phyloP scores from a whole-genome alignment of 2,888 invertebrate genomes.

The Trissonchulus latispiculum region DNA sequence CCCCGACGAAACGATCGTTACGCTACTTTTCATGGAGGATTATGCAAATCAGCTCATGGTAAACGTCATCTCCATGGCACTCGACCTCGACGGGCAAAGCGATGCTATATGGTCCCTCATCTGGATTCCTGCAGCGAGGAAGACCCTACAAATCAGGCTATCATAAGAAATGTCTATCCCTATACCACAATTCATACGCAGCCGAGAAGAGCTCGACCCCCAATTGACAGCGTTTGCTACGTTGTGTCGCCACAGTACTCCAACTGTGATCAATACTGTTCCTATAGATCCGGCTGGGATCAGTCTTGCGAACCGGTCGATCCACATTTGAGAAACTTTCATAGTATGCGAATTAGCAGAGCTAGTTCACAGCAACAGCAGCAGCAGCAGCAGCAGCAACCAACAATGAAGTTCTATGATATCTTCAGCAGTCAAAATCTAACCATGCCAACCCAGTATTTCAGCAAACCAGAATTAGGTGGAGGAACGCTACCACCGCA shows the following conservation, averaged over 20 bases:
- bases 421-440: too few relatives aligned
- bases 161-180: slow-evolving; percentile 17
- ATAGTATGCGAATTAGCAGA: background rate
- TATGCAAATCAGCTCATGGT: background rate
- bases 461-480: too few relatives aligned
- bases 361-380: background rate
- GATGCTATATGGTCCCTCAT: too few relatives aligned
- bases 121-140: background rate
- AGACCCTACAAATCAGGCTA: background rate
- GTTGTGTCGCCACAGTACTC: background rate
- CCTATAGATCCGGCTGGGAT: background rate
- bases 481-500: too few relatives aligned
- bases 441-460: too few relatives aligned
- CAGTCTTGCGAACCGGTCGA: background rate
- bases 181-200: slow-evolving; percentile 16
- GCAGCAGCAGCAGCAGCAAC: background rate
- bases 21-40: background rate
- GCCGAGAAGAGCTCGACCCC: background rate
- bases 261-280: background rate
- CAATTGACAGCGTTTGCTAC: background rate
- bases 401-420: background rate
- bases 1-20: background rate
- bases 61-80: background rate
- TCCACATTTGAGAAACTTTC: background rate
- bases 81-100: background rate